Base-by-base conservation (phyloP, 2,113 vertebrate genomes). In the Bubo scandiacus region DNA sequence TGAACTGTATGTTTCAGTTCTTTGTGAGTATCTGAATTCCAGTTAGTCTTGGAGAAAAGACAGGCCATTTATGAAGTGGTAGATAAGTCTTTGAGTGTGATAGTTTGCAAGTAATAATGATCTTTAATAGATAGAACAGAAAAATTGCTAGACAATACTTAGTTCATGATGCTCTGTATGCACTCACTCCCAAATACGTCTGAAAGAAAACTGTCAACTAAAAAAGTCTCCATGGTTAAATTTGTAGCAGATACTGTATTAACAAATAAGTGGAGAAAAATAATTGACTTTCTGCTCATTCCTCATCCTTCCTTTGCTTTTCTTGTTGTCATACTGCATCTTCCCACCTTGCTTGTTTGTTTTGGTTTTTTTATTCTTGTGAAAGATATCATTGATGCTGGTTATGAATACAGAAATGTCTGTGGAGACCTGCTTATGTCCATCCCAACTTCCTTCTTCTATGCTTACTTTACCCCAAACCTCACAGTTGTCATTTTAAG, bases 111-210 rank as follows among this genome's bases (percentile, higher is more conserved):
- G n/a, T 23, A 58, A 40, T 67, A 57, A 57, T 36, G 32, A 30
- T 29, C 23, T 72, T 26, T 58, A 80, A 27, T 7, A 57, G 67
- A 34, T 5, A 54, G 34, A 26, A 21, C 20, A 43, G 49, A 45
- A 78, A 52, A 47, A 47, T 47, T 47, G 19, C 16, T 81, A 30
- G 20, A 38, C 77, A 43, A 32, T 67, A 32, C 1, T 15, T 58
- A 3, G 9, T 26, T 55, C 13, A 9, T 72, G 40, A 11, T 4
- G 1, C 2, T 57, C 3, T 66, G 5, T 27, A 5, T 71, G 8
- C 47, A 16, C 9, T 73, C 11, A 15, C 18, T 82, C 57, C 38
- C 21, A 72, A 72, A 77, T 59, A 23, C 4, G 3, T 59, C 62
- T 88, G 66, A 55, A 92, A 77, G 36, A 78, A 61, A 94, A 47